Base-by-base conservation (phyloP, 2,797 vertebrate species). In the Hippocampus kuda region DNA sequence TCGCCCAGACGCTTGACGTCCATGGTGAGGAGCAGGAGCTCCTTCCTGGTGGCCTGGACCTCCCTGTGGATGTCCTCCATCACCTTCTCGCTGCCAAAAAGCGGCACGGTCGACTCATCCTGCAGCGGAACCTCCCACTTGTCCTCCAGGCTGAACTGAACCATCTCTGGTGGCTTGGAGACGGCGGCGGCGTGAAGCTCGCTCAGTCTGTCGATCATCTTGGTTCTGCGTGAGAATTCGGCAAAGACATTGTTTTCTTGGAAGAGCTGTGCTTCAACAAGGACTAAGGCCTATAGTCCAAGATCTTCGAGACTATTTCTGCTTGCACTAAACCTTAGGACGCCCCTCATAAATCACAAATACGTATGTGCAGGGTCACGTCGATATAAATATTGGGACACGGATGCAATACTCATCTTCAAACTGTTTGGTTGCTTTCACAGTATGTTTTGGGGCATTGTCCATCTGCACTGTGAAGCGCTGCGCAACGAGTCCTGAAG, bases 131-230 rank as follows among this genome's bases (percentile, higher is more conserved):
- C 86, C 0, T 66, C 73, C 3, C 2, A 0, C 24, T 41, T 63
- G 54, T 78, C 81, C 2, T 0, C 46, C 68, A 9, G 24, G 30
- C 20, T 57, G 56, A 27, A 57, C 56, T 15, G 46, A 2, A n/a
- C 79, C 56, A 74, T 70, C 27, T 42, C 80, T 34, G 64, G 30
- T 22, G 73, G 22, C 53, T 66, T 78, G 60, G 68, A 75, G 79
- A 38, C 34, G 34, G 85, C 75, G 60, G 88, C n/a, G 69, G 83
- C 84, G 65, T 84, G 85, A 73, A 99, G 85, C 51, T 98, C 95
- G 0, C 38, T 57, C 6, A 99, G 90, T 75, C 96, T 89, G 89
- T 98, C 95, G 87, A 88, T 97, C 97, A 99, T 99, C 73, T 82
- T 90, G 34, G 79, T 2, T 48, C 16, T 34, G 7, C 1, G 27